Base-by-base conservation (phyloP, 2,888 invertebrate species). In the Chrysotoxum bicinctum region DNA sequence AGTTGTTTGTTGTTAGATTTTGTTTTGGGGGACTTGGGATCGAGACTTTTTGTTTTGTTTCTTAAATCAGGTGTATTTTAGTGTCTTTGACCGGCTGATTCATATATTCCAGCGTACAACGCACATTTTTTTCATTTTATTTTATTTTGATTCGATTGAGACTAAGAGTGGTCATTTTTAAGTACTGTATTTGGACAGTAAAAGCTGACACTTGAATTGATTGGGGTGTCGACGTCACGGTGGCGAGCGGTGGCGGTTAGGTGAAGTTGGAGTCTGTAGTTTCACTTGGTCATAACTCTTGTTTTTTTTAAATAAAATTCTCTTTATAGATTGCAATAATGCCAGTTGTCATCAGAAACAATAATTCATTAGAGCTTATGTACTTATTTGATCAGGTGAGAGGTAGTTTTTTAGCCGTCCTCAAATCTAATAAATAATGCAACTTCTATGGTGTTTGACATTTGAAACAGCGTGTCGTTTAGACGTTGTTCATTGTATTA, bases 81-180 rank as follows among this genome's bases (percentile, higher is more conserved):
- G 81, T 85, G 85, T 85, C 85, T 85, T 81, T 85, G 85, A 85
- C 85, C 85, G 76, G 76, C 81, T 81, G 85, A 85, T 81, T 85
- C 85, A 81, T 73, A 77, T 85, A 73, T 81, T 68, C 72, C 69
- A 73, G 30, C 30, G 50, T 50, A 64, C 43, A 70, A 78, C 83
- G 78, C 78, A 83, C 40, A 14, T 40, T 50, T 30, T 9, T 62
- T 30, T 9, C 60, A 50, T 72, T 72, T 60, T 30, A 23, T 72
- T 66, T 48, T n/a, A 32, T 73, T 68, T 40, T 10, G 6, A 23
- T 30, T 56, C 8, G 30, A 19, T 35, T 50, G 37, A 35, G 14
- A 14, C 12, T 37, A 5, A 37, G 12, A 14, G 19, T 30, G 45
- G 30, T 32, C 8, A 16, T 32, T 21, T 58, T 23, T 35, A n/a